A percentile compares a stretch with the other conserved stretches of the same genome.
Conservation (phyloP, 30 jellyfish, hydroid and myxozoan species). For the Hydra vulgaris region DNA sequence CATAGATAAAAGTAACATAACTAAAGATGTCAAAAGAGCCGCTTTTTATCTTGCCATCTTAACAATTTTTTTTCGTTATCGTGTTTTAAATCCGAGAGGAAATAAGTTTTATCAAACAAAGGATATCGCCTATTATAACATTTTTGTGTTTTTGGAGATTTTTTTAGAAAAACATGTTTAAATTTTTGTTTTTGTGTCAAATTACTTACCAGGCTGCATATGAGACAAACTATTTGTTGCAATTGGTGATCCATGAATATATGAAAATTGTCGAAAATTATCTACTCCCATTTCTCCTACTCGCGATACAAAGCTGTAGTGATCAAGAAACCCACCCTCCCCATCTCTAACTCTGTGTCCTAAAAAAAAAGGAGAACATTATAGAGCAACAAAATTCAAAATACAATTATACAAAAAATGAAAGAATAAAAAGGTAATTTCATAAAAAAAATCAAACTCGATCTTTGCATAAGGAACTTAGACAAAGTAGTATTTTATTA, state of each 20-base stretch:
- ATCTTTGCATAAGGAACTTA: too few relatives aligned
- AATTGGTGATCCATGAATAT: constrained; percentile 81
- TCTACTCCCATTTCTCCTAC: constrained; percentile 96
- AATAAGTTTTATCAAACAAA: not conserved
- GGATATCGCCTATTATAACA: not conserved
- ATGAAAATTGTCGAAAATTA: constrained; percentile 83
- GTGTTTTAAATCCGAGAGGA: not conserved
- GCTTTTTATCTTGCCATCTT: not conserved
- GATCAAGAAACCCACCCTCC: constrained; percentile 90
- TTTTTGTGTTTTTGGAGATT: not conserved
- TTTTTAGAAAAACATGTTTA: too few relatives aligned
- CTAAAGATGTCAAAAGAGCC: not conserved
- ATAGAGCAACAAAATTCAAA: not conserved
- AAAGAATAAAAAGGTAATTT: too few relatives aligned
- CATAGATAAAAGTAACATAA: not conserved
- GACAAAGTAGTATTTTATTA: too few relatives aligned
- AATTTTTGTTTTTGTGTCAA: not conserved
- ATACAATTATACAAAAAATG: not conserved
- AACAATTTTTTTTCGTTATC: not conserved
- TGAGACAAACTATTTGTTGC: constrained; percentile 80
- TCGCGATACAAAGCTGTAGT: constrained; percentile 84
- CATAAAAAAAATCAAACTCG: too few relatives aligned
- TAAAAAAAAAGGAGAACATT: not conserved
- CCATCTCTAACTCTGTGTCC: constrained; percentile 94
- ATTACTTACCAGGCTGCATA: constrained; percentile 76